These are phyloP conservation scores for Parnassius apollo DNA, from an alignment of 2,888 invertebrate genomes.

Conservation along the genomic window DNA sequence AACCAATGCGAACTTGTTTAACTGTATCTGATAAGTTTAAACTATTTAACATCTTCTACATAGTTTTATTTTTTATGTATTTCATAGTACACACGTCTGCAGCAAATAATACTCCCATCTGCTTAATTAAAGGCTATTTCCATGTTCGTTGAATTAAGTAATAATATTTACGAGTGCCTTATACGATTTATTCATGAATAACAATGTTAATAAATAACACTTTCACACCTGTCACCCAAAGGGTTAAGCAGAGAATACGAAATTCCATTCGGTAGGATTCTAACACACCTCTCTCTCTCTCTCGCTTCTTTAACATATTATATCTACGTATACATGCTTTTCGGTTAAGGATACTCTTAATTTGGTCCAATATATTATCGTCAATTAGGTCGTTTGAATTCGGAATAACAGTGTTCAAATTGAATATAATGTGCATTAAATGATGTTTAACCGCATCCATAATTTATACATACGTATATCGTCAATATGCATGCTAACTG, in stretches of 20 bases:
- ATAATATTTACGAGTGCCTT: not conserved
- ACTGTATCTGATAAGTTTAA: constrained; percentile 3
- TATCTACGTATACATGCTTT: too few species aligned
- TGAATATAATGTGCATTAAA: not conserved
- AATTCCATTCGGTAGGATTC: too few species aligned
- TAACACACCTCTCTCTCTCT: too few species aligned
- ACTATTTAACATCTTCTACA: not conserved
- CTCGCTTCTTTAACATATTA: too few species aligned
- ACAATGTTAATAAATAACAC: not conserved
- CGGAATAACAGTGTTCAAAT: not conserved
- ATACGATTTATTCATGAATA: not conserved
- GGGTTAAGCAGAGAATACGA: too few species aligned
- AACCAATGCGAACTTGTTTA: not conserved
- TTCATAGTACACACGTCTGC: not conserved
- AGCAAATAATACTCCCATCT: not conserved
- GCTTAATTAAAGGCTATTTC: not conserved
- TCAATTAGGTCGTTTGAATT: too few species aligned
- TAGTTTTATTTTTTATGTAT: not conserved
- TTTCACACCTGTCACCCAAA: too few species aligned
- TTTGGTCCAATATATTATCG: too few species aligned
- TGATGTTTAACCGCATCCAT: not conserved
- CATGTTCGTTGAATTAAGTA: constrained; percentile 3
- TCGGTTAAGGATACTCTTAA: too few species aligned
- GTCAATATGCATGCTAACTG: too few species aligned
- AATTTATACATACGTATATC: not conserved